Conservation (phyloP, 2,797 vertebrate genomes). For the Sebastes glaucus region DNA sequence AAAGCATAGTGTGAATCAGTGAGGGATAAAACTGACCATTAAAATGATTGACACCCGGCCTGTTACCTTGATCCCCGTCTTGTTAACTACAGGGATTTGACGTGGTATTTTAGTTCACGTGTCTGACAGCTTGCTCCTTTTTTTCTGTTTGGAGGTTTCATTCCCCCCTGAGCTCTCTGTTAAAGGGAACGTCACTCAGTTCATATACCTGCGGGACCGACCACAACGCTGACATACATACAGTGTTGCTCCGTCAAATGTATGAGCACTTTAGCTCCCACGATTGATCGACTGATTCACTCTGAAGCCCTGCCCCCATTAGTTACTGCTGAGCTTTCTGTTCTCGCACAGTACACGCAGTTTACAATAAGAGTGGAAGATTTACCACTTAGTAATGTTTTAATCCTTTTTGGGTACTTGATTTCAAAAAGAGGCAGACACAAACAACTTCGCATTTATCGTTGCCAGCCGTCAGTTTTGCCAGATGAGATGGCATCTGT, state of each 20-base stretch:
- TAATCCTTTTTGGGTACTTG: not conserved
- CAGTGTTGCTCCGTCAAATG: not conserved
- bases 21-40: not conserved
- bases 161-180: conserved; percentile 1
- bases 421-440: not conserved
- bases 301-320: not conserved
- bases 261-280: conserved; percentile 2
- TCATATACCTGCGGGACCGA: not conserved
- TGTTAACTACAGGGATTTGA: conserved; percentile 17
- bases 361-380: not conserved
- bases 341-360: not conserved
- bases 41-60: conserved; percentile 11
- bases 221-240: not conserved
- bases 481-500: not conserved
- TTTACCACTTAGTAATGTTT: not conserved
- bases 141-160: conserved; percentile 6
- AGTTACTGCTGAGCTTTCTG: not conserved
- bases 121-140: conserved; percentile 4
- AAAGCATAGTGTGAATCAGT: not conserved
- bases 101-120: not conserved
- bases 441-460: not conserved
- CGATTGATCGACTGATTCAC: not conserved
- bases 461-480: not conserved
- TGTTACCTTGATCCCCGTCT: conserved; percentile 9
- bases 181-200: not conserved